phyloP scores from a whole-genome alignment of 2,888 invertebrate species.

The Volucella inanis region DNA sequence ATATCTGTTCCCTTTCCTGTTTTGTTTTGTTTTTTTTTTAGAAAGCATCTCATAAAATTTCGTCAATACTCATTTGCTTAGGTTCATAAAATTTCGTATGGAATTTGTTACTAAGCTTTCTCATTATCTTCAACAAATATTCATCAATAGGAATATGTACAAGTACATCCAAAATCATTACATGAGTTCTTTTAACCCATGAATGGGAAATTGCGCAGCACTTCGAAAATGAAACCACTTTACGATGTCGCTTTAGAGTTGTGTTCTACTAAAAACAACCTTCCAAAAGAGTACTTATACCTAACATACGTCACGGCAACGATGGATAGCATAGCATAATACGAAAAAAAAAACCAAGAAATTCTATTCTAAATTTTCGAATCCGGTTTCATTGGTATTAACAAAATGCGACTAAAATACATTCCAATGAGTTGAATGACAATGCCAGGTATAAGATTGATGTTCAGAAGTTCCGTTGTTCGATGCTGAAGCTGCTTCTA shows the following conservation, averaged over 20 bases:
- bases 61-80: not conserved
- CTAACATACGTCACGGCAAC: constrained; percentile 17
- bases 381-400: constrained; percentile 34
- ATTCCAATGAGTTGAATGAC: constrained; percentile 49
- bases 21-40: not conserved
- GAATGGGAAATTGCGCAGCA: constrained; percentile 25
- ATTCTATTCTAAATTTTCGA: constrained; percentile 34
- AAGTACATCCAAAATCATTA: not conserved
- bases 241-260: constrained; percentile 7
- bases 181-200: constrained; percentile 4
- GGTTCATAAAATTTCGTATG: too few species aligned
- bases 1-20: not conserved
- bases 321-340: not conserved
- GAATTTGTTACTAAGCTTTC: not conserved
- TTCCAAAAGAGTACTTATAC: constrained; percentile 1
- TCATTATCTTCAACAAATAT: not conserved
- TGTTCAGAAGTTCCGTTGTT: constrained; percentile 26
- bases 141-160: too few species aligned
- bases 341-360: not conserved
- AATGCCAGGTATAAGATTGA: constrained; percentile 57
- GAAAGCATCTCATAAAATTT: not conserved
- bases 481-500: not conserved
- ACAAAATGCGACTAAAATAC: constrained; percentile 5
- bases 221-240: constrained; percentile 24
- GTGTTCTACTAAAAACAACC: not conserved